Conservation (phyloP, 2,113 vertebrate species). For the Gallinago jamesoni region DNA sequence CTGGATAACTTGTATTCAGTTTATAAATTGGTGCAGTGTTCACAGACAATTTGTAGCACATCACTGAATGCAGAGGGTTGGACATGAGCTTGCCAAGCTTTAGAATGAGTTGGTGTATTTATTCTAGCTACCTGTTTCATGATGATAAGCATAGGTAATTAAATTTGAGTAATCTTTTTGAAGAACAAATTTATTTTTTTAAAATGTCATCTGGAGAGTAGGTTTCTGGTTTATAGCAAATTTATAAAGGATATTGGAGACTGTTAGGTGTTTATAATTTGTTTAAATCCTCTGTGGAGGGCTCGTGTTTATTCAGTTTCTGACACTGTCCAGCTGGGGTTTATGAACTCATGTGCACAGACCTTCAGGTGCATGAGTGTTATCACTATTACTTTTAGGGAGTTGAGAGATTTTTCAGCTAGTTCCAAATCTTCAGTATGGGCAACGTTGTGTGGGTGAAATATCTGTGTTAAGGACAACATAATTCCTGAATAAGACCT, state of each 20-base stretch:
- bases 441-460: background rate
- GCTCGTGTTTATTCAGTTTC: background rate
- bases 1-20: background rate
- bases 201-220: background rate
- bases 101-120: background rate
- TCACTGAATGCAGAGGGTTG: background rate
- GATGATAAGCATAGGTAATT: background rate
- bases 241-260: background rate
- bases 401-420: background rate
- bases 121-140: background rate
- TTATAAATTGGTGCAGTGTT: background rate
- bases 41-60: background rate
- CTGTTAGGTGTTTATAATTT: background rate
- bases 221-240: background rate
- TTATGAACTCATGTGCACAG: background rate
- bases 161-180: background rate
- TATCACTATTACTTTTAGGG: background rate
- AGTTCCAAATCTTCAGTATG: background rate
- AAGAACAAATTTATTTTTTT: background rate
- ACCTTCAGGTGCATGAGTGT: background rate
- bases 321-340: background rate
- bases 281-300: background rate
- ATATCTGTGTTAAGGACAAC: background rate
- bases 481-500: background rate
- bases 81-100: background rate